Evolutionary conservation across 2,113 vertebrate species (phyloP), one percentile per base, ranked within the genome.

Genomic region (Callopanchax toddi): DNA sequence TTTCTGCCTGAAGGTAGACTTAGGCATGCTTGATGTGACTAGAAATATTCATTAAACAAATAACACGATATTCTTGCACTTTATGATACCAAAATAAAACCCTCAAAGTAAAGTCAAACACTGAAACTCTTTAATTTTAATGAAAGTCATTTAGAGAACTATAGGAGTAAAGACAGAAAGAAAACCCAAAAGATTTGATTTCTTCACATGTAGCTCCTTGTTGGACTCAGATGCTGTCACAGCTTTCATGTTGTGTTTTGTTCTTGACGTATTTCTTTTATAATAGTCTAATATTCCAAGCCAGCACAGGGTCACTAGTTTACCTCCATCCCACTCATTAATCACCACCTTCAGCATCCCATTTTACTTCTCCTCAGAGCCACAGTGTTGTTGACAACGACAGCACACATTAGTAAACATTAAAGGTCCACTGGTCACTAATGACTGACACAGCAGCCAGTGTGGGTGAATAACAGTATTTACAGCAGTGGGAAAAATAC

Each of bases 401-500:
- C 25, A 49, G 42, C n/a, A 16, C 45, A 40, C 67, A 76, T 78
- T 65, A 65, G 67, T 23, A 11, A 70, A 61, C 59, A 75, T 69
- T 68, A 75, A 65, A 61, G 59, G 42, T 59, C 21, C 50, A 36
- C 34, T 22, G 67, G 34, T 58, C 75, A 57, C 60, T 82, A 79
- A 79, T 73, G 64, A 40, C 45, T 36, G 51, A 51, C 71, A 20
- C 29, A 0, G 67, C 37, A 21, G 11, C 25, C 52, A 10, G 10
- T 5, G 63, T 2, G 15, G 51, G 46, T 45, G 50, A 43, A 0
- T 9, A 55, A 16, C 13, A 36, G 67, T 58, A 60, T 60, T 80
- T 26, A 46, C 12, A 21, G 6, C 20, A 54, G 13, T 0, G 0
- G 8, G 15, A 13, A 1, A 53, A 22, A n/a, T 29, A 63, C 20